Evolutionary conservation across 2,888 invertebrate genomes (phyloP).

Genomic region (Cephus pygmeus): DNA sequence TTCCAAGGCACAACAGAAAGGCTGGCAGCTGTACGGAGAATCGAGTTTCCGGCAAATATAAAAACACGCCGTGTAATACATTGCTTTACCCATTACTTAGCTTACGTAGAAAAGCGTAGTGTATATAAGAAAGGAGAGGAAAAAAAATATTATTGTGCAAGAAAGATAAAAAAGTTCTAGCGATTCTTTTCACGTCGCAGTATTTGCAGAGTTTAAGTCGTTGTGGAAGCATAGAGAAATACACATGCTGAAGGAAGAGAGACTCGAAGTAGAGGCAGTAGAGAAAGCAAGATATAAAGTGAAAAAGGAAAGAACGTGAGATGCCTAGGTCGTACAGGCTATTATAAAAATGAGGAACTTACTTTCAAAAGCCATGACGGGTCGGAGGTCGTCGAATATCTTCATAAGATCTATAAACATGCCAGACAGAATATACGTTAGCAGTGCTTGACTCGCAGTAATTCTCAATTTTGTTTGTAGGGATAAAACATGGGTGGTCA

Average conservation of each 20-base stretch:
- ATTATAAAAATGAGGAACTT: slow-evolving; percentile 26
- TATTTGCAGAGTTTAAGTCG: background rate
- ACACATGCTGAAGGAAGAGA: background rate
- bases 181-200: background rate
- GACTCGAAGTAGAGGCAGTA: background rate
- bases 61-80: background rate
- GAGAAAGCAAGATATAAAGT: background rate
- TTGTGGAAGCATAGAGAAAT: background rate
- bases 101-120: background rate
- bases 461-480: slow-evolving; percentile 2
- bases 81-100: background rate
- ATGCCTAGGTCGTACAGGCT: background rate
- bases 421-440: slow-evolving; percentile 23
- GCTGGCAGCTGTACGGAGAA: background rate
- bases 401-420: slow-evolving; percentile 52
- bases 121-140: background rate
- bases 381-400: slow-evolving; percentile 48
- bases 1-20: background rate
- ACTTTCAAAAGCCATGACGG: slow-evolving; percentile 49
- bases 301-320: background rate
- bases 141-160: background rate
- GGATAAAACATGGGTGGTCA: background rate
- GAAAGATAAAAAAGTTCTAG: background rate
- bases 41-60: background rate
- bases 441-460: slow-evolving; percentile 14